phyloP scores from a whole-genome alignment of 2,797 vertebrate species.

The Falco peregrinus region DNA sequence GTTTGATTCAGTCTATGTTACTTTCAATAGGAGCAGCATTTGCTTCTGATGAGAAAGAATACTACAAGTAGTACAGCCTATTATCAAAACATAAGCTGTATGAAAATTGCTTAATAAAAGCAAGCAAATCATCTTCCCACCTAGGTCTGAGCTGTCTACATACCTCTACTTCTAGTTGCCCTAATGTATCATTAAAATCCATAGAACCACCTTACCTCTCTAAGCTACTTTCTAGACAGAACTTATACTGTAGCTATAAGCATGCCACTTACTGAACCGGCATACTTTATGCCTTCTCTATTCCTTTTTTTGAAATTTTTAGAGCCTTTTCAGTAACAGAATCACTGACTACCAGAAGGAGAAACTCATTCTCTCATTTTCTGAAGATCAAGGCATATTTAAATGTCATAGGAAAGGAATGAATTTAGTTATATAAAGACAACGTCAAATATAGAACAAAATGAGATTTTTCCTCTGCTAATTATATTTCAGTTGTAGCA shows the following conservation, averaged over 20 bases:
- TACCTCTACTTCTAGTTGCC: neutral
- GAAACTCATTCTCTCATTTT: constrained; percentile 8
- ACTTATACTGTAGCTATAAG: neutral
- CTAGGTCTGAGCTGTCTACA: neutral
- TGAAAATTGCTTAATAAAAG: neutral
- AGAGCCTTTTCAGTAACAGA: neutral
- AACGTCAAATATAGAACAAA: neutral
- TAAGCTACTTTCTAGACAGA: neutral
- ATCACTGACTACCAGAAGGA: neutral
- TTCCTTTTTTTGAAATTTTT: neutral
- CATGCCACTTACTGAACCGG: neutral
- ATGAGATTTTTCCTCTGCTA: neutral
- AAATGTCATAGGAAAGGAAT: constrained; percentile 5
- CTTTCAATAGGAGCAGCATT: neutral
- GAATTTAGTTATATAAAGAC: constrained; percentile 4
- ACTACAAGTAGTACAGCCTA: neutral
- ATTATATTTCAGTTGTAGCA: neutral
- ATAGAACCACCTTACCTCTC: neutral
- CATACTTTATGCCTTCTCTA: neutral
- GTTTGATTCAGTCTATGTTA: neutral
- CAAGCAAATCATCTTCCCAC: neutral
- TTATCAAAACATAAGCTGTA: neutral
- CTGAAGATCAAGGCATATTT: neutral
- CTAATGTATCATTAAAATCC: neutral
- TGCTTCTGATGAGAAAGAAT: neutral